Conservation (phyloP, 2,113 vertebrate genomes). For the Oriolus oriolus region DNA sequence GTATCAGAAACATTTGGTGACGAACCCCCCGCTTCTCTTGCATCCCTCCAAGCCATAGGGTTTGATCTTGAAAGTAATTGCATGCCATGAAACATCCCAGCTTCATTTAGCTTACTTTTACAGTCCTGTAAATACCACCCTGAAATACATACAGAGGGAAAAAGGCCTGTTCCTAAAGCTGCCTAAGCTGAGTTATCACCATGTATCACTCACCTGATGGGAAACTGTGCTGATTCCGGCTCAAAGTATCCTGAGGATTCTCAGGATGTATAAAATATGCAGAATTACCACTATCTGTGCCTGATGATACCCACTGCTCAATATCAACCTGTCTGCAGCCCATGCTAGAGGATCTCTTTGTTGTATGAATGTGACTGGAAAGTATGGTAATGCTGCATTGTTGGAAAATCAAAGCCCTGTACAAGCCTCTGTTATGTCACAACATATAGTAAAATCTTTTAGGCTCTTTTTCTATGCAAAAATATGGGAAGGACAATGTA, state of each 20-base stretch:
- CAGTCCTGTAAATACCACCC: neutral
- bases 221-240: neutral
- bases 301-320: conserved; percentile 16
- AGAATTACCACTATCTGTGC: neutral
- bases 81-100: neutral
- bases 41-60: neutral
- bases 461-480: conserved; percentile 23
- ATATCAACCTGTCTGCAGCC: conserved; percentile 1
- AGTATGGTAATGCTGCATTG: conserved; percentile 32
- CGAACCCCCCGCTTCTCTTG: neutral
- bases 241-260: neutral
- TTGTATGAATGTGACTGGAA: conserved; percentile 23
- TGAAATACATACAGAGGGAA: neutral
- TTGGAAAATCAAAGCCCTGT: conserved; percentile 37
- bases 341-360: neutral
- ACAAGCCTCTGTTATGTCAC: conserved; percentile 37
- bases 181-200: neutral
- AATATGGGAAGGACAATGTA: conserved; percentile 27
- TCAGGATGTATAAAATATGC: conserved; percentile 27
- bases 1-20: conserved; percentile 32
- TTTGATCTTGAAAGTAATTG: conserved; percentile 5
- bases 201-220: neutral
- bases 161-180: neutral
- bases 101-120: neutral
- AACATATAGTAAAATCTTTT: conserved; percentile 42